Evolutionary conservation across 2,113 vertebrate species (phyloP).

Genomic region (Gila orcuttii): DNA sequence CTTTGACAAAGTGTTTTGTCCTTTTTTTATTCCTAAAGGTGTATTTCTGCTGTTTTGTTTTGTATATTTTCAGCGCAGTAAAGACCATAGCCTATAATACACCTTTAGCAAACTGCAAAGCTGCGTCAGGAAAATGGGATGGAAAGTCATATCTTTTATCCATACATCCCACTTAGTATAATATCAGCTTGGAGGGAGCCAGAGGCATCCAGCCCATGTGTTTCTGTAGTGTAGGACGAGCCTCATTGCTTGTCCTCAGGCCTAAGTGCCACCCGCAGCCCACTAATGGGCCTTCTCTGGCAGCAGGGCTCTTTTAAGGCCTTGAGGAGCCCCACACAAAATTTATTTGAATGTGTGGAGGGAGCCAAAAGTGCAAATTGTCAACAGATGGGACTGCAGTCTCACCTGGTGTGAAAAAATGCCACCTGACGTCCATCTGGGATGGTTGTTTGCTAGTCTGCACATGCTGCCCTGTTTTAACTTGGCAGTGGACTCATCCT

Average conservation of each 20-base stretch:
- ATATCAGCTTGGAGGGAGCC: conserved; percentile 39
- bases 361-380: conserved; percentile 45
- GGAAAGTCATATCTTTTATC: conserved; percentile 14
- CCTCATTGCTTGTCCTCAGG: conserved; percentile 39
- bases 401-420: conserved; percentile 47
- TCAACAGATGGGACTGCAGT: conserved; percentile 57
- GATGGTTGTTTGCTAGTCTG: conserved; percentile 37
- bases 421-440: conserved; percentile 58
- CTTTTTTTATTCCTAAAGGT: not conserved
- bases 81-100: not conserved
- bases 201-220: not conserved
- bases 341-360: conserved; percentile 38
- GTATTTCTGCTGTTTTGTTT: not conserved
- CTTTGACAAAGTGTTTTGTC: conserved; percentile 12
- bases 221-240: conserved; percentile 20
- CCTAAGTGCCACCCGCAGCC: conserved; percentile 44
- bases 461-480: conserved; percentile 33
- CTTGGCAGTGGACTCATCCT: conserved; percentile 22
- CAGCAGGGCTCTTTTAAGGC: conserved; percentile 35
- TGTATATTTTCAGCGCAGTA: not conserved
- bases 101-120: not conserved
- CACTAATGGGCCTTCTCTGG: conserved; percentile 46
- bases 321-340: not conserved
- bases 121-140: not conserved
- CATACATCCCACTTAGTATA: conserved; percentile 19